These are phyloP conservation scores for Apodemus agrarius DNA, from an alignment of 2,797 vertebrate genomes.

Conservation along the genomic window DNA sequence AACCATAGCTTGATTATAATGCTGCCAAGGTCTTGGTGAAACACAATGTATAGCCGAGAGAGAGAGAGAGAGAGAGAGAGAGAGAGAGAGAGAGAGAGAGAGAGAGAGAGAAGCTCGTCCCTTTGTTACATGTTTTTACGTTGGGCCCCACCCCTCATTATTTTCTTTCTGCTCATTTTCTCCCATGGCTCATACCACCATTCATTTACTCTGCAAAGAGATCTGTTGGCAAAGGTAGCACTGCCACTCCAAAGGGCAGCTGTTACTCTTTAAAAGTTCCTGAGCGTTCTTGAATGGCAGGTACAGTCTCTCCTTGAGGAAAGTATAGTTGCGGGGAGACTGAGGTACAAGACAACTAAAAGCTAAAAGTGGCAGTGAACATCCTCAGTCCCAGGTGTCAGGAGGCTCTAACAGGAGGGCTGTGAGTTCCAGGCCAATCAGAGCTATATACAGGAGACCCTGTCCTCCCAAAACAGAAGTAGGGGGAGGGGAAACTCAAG, in stretches of 20 bases:
- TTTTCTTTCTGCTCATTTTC: not conserved
- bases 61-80: no score
- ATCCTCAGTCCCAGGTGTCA: no score
- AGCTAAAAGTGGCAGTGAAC: not conserved
- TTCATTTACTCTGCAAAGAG: not conserved
- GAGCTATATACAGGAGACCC: not conserved
- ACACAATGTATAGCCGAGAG: not conserved
- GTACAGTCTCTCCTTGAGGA: not conserved
- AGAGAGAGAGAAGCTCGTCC: accelerated
- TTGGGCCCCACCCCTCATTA: not conserved
- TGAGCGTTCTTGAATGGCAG: not conserved
- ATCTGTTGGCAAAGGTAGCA: not conserved
- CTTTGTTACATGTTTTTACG: not conserved
- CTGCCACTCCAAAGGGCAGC: not conserved
- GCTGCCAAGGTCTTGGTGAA: conserved; percentile 4
- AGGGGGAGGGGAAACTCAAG: no score
- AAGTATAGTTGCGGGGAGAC: not conserved
- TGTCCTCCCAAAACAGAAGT: not conserved
- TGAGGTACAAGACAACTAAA: not conserved
- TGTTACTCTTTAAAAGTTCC: not conserved
- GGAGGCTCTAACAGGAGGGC: not conserved
- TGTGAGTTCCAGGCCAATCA: not conserved
- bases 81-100: no score
- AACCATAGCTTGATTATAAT: not conserved
- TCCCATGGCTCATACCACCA: not conserved